Conservation (phyloP, 2,888 invertebrate genomes). For the Zhengitettix transpicula region DNA sequence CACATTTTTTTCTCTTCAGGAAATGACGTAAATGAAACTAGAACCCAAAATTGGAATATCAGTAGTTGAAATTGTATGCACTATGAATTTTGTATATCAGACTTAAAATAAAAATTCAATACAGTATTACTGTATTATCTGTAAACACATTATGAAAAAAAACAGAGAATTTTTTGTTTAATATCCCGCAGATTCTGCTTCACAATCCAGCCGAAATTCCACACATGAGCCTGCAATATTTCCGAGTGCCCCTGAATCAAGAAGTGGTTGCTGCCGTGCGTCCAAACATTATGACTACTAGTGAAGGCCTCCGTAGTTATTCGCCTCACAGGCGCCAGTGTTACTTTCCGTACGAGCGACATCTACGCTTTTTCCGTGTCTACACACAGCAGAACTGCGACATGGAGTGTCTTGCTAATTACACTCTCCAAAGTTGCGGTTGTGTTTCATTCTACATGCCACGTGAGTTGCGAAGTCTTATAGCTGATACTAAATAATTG, state of each 20-base stretch:
- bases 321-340: conserved; percentile 19
- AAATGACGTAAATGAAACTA: no score
- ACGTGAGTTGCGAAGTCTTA: neutral
- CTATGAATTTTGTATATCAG: no score
- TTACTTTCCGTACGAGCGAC: conserved; percentile 17
- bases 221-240: conserved; percentile 13
- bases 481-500: no score
- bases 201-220: conserved; percentile 21
- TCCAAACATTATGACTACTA: conserved; percentile 17
- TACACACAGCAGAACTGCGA: conserved; percentile 19
- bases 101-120: no score
- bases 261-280: conserved; percentile 15
- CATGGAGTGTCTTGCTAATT: conserved; percentile 4
- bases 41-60: no score
- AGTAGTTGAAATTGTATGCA: no score
- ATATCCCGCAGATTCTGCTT: conserved; percentile 16
- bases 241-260: conserved; percentile 16
- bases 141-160: no score
- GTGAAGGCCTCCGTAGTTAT: conserved; percentile 15
- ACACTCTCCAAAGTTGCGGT: neutral
- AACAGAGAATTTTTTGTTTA: no score
- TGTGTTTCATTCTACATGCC: neutral
- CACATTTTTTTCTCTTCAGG: no score
- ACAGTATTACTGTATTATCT: no score
- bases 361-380: conserved; percentile 16